A percentile compares a stretch with the other conserved stretches of the same genome.
phyloP scores from a whole-genome alignment of 2,888 invertebrate genomes.

The Panopea generosa region DNA sequence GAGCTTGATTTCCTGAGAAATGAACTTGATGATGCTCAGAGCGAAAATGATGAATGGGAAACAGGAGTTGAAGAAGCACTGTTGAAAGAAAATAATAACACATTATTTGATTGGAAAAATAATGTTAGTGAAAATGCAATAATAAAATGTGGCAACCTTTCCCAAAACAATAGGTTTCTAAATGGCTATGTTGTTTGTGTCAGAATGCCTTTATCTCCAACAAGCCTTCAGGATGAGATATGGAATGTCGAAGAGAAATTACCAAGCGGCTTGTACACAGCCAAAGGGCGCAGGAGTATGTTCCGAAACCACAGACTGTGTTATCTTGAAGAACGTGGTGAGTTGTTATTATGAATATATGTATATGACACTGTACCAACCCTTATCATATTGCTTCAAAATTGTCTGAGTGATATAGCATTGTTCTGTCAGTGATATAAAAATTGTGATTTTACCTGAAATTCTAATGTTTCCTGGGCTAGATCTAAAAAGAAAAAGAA shows the following conservation, averaged over 20 bases:
- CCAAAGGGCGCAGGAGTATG: conserved; percentile 35
- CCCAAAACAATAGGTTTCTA: background rate
- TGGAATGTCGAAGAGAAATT: conserved; percentile 26
- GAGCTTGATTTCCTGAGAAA: background rate
- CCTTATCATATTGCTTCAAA: too few species aligned
- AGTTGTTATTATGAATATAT: too few species aligned
- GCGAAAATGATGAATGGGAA: too few species aligned
- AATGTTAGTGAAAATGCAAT: background rate
- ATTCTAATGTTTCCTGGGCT: too few species aligned
- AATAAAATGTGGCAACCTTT: too few species aligned
- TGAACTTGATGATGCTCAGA: background rate
- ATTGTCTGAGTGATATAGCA: too few species aligned
- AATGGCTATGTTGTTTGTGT: conserved; percentile 7
- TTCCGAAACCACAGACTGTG: conserved; percentile 32
- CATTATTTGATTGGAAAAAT: background rate
- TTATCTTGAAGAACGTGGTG: too few species aligned
- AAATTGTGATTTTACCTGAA: too few species aligned
- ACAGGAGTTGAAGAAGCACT: background rate
- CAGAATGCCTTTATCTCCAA: conserved; percentile 26
- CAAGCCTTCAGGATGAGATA: conserved; percentile 26
- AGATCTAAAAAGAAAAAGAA: too few species aligned
- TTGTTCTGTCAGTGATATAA: too few species aligned
- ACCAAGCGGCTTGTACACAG: conserved; percentile 28
- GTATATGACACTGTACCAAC: too few species aligned
- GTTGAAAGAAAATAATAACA: background rate